phyloP scores from a whole-genome alignment of 2,888 invertebrate species.

The Helicoverpa assulta region DNA sequence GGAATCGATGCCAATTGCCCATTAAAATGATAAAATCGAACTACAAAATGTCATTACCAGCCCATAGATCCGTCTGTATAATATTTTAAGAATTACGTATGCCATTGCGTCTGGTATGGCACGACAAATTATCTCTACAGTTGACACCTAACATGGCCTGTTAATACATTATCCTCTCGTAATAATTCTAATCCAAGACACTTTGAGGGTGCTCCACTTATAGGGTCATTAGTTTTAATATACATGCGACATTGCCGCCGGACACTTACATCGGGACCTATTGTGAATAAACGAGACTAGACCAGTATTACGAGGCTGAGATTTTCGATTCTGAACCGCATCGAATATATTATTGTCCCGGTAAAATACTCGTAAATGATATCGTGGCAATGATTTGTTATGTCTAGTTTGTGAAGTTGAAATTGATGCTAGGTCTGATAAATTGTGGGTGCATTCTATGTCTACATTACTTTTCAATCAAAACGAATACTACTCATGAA shows the following conservation, averaged over 20 bases:
- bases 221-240: constrained; percentile 48
- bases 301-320: neutral
- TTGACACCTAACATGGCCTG: constrained; percentile 51
- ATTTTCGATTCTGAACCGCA: neutral
- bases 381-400: neutral
- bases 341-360: neutral
- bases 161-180: constrained; percentile 47
- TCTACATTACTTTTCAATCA: no score
- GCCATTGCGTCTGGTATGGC: constrained; percentile 18
- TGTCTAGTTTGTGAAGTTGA: neutral
- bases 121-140: constrained; percentile 45
- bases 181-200: constrained; percentile 49
- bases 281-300: constrained; percentile 16
- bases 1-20: neutral
- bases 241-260: constrained; percentile 39
- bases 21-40: neutral
- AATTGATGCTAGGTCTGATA: no score
- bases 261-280: constrained; percentile 21
- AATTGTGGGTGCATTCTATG: no score
- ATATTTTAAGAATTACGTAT: constrained; percentile 47
- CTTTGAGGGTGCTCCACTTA: constrained; percentile 54
- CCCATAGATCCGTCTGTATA: constrained; percentile 36
- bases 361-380: neutral
- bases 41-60: neutral
- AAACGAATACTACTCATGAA: neutral